Percentiles rank a stretch among this genome's conserved stretches.
Conservation (phyloP, 2,888 invertebrate genomes). For the Coleophora flavipennella region DNA sequence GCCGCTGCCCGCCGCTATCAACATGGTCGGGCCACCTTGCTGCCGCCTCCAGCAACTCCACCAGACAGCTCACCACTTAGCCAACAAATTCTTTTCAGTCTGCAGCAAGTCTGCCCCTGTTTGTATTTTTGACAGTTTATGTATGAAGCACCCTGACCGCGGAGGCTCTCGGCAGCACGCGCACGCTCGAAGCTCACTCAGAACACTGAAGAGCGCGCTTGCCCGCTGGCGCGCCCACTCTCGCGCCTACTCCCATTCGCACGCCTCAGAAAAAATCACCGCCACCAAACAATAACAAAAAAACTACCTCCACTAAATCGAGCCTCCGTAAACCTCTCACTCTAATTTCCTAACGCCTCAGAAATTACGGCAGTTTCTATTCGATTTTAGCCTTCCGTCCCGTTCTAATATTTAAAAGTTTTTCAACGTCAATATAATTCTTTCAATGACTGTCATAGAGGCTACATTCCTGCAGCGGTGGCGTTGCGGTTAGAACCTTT, state of each 20-base stretch:
- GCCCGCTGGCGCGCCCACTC: slow-evolving; percentile 67
- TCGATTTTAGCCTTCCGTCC: slow-evolving; percentile 63
- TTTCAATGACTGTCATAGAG: slow-evolving; percentile 15
- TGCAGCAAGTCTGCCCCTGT: too few species aligned
- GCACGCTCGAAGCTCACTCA: slow-evolving; percentile 70
- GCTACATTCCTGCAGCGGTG: slow-evolving; percentile 17
- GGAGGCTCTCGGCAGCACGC: slow-evolving; percentile 53
- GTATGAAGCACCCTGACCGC: slow-evolving; percentile 32
- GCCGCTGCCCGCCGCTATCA: slow-evolving; percentile 77
- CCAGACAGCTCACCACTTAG: slow-evolving; percentile 22
- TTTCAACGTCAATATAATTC: slow-evolving; percentile 8
- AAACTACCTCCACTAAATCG: slow-evolving; percentile 56
- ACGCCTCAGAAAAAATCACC: slow-evolving; percentile 70
- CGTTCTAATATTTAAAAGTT: slow-evolving; percentile 43
- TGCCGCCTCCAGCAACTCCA: slow-evolving; percentile 36
- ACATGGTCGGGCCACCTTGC: slow-evolving; percentile 68
- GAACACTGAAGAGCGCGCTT: slow-evolving; percentile 73
- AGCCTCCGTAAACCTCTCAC: slow-evolving; percentile 62
- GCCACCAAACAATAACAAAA: slow-evolving; percentile 64
- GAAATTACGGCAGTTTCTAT: slow-evolving; percentile 62
- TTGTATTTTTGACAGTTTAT: slow-evolving; percentile 11
- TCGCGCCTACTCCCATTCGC: slow-evolving; percentile 71
- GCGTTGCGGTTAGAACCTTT: slow-evolving; percentile 28
- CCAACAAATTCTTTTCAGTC: background rate
- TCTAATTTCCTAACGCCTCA: slow-evolving; percentile 71